phyloP scores from a whole-genome alignment of 2,113 vertebrate species.

The Ictalurus punctatus region DNA sequence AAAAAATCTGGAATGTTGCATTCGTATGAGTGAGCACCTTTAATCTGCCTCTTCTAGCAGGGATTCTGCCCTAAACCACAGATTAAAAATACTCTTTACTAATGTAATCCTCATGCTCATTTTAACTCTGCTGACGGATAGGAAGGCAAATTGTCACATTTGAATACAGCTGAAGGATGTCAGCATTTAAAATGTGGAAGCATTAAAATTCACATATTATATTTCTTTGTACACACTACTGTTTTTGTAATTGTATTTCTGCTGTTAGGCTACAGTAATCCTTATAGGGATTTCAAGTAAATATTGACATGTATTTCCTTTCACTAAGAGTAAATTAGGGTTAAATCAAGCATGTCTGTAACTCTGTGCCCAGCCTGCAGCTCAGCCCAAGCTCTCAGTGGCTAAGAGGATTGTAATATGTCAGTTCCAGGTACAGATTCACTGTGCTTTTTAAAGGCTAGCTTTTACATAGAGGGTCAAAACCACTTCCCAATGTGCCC shows the following conservation, averaged over 20 bases:
- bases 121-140: constrained; percentile 6
- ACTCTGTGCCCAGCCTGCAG: not conserved
- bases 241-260: not conserved
- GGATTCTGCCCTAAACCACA: constrained; percentile 33
- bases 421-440: constrained; percentile 56
- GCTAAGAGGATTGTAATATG: constrained; percentile 69
- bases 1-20: not conserved
- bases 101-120: constrained; percentile 33
- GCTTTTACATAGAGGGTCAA: constrained; percentile 2
- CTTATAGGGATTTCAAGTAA: not conserved
- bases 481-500: not conserved
- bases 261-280: not conserved
- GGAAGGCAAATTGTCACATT: not conserved
- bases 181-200: not conserved
- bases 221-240: not conserved
- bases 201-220: not conserved
- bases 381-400: constrained; percentile 14
- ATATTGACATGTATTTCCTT: not conserved
- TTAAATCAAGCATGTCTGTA: not conserved
- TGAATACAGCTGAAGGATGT: not conserved
- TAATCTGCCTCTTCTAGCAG: constrained; percentile 28
- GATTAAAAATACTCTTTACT: constrained; percentile 38
- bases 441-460: constrained; percentile 52
- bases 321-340: not conserved
- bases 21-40: constrained; percentile 5